phyloP scores from a whole-genome alignment of 2,797 vertebrate genomes.

The Helicolenus hilgendorfi region DNA sequence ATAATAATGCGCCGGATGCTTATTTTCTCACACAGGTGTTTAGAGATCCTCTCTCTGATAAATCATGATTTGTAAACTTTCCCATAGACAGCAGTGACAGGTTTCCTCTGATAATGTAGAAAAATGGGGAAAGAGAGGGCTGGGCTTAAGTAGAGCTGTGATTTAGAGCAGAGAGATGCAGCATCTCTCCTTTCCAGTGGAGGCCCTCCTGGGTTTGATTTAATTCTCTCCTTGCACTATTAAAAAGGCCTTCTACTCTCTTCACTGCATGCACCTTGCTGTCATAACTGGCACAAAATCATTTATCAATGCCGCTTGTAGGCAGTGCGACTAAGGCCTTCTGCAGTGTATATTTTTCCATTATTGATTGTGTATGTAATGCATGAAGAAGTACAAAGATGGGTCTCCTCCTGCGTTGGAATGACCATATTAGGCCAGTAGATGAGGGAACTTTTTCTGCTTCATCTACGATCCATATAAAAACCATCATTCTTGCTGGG shows the following conservation, averaged over 20 bases:
- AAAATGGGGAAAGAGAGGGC: slow-evolving; percentile 84
- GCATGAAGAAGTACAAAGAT: slow-evolving; percentile 82
- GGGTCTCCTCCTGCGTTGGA: slow-evolving; percentile 78
- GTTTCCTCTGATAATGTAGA: slow-evolving; percentile 88
- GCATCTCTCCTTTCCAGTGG: slow-evolving; percentile 83
- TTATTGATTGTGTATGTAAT: slow-evolving; percentile 90
- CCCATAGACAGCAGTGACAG: slow-evolving; percentile 86
- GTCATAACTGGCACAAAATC: slow-evolving; percentile 92
- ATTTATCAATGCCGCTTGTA: slow-evolving; percentile 88
- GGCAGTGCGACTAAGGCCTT: slow-evolving; percentile 81
- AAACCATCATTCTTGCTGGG: slow-evolving; percentile 59
- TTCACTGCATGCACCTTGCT: slow-evolving; percentile 88
- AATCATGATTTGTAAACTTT: slow-evolving; percentile 89
- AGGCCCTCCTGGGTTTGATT: slow-evolving; percentile 90
- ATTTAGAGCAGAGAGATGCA: slow-evolving; percentile 87
- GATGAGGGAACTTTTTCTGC: slow-evolving; percentile 68
- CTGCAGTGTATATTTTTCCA: slow-evolving; percentile 85
- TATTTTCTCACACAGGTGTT: slow-evolving; percentile 86
- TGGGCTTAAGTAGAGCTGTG: slow-evolving; percentile 85
- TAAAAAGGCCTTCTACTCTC: slow-evolving; percentile 89
- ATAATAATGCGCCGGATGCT: slow-evolving; percentile 76
- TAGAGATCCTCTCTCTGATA: slow-evolving; percentile 81
- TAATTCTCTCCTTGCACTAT: slow-evolving; percentile 90
- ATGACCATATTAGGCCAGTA: slow-evolving; percentile 82
- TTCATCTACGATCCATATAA: slow-evolving; percentile 56